Percentiles rank a stretch among this genome's conserved stretches.
phyloP scores from a whole-genome alignment of 2,113 vertebrate species.

The Laticauda colubrina region DNA sequence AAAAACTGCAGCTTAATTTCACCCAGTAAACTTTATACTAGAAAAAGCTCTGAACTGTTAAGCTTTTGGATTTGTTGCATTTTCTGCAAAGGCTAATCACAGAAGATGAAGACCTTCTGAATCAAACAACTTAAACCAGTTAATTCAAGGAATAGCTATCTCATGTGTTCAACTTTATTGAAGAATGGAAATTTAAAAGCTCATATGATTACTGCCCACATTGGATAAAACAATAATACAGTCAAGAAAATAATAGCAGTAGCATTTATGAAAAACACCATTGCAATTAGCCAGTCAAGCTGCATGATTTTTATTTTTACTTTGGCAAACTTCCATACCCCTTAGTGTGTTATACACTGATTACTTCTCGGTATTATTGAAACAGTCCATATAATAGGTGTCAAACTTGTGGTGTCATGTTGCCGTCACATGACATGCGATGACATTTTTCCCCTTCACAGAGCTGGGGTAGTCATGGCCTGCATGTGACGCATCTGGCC shows the following conservation, averaged over 20 bases:
- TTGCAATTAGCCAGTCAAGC: not conserved
- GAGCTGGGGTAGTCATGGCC: too few species aligned
- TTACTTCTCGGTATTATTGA: not conserved
- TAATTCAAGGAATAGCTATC: not conserved
- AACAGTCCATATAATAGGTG: not conserved
- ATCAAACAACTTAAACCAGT: not conserved
- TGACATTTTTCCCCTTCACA: too few species aligned
- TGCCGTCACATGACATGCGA: too few species aligned
- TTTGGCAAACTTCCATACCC: not conserved
- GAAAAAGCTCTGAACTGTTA: not conserved
- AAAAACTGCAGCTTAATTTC: not conserved
- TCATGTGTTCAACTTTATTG: not conserved
- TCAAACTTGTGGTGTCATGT: too few species aligned
- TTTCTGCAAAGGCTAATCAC: not conserved
- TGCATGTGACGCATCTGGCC: too few species aligned
- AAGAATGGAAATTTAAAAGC: not conserved
- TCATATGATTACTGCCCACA: not conserved
- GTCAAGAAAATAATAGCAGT: not conserved
- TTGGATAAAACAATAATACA: not conserved
- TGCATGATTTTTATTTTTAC: not conserved
- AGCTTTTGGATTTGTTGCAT: not conserved
- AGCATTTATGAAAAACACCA: not conserved
- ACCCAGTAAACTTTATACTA: not conserved
- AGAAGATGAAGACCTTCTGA: not conserved
- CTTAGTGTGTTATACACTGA: not conserved